phyloP scores from a whole-genome alignment of 2,113 vertebrate species.

The Ibidorhyncha struthersii region DNA sequence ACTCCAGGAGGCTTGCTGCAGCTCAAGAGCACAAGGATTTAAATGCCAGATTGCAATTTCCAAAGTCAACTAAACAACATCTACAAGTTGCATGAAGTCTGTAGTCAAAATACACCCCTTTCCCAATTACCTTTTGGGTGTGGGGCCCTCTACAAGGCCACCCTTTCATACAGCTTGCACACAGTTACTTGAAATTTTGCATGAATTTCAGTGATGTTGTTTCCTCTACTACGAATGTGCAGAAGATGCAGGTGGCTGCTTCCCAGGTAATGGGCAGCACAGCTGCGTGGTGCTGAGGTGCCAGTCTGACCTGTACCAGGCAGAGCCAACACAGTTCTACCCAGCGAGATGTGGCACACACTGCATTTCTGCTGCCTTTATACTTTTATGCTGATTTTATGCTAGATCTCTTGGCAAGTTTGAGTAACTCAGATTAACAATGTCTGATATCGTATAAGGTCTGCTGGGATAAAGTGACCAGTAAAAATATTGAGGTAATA shows the following conservation, averaged over 20 bases:
- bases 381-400: not conserved
- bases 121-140: accelerated
- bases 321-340: not conserved
- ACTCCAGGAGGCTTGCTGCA: not conserved
- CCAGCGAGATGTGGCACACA: accelerated
- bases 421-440: not conserved
- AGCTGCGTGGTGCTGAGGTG: not conserved
- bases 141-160: accelerated
- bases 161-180: not conserved
- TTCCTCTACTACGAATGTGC: not conserved
- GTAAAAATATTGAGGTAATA: not conserved
- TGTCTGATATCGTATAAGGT: not conserved
- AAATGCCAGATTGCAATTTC: not conserved
- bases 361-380: not conserved
- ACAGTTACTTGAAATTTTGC: not conserved
- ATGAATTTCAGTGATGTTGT: not conserved
- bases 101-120: not conserved
- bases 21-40: not conserved
- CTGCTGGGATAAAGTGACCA: not conserved
- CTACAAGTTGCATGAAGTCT: accelerated
- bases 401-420: not conserved
- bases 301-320: not conserved
- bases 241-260: accelerated
- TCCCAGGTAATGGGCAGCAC: accelerated
- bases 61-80: not conserved